A percentile compares a stretch with the other conserved stretches of the same genome.
Conservation (phyloP, 2,888 invertebrate species). For the Alloscopus bannaensis region DNA sequence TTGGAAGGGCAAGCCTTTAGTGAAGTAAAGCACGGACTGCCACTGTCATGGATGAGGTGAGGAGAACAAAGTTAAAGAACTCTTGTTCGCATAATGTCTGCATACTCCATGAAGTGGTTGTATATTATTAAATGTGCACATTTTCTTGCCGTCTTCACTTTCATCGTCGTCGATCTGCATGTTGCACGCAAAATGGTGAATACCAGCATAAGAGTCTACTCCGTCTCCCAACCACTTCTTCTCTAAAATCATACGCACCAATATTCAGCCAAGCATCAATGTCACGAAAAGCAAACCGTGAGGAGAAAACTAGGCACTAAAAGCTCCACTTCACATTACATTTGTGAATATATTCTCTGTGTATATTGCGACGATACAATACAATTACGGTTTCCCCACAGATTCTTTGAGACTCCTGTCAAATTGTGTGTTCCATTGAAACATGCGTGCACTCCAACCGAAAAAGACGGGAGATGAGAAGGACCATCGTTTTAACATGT, state of each 20-base stretch:
- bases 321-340: neutral
- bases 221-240: neutral
- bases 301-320: neutral
- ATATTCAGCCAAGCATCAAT: neutral
- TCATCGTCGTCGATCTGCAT: conserved; percentile 31
- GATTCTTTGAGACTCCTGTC: no score
- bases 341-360: neutral
- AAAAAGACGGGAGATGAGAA: conserved; percentile 20
- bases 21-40: conserved; percentile 9
- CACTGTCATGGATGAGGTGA: conserved; percentile 8
- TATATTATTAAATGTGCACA: conserved; percentile 21
- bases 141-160: conserved; percentile 6
- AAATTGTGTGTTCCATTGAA: no score
- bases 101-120: conserved; percentile 2
- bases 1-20: conserved; percentile 7
- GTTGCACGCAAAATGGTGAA: conserved; percentile 31
- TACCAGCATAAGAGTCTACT: neutral
- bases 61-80: conserved; percentile 28
- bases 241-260: neutral
- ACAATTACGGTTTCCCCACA: neutral
- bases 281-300: neutral
- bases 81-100: neutral
- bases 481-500: conserved; percentile 34
- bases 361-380: conserved; percentile 23
- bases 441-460: conserved; percentile 23